Evolutionary conservation across 2,888 invertebrate genomes (phyloP).

Genomic region (Antheraea yamamai): DNA sequence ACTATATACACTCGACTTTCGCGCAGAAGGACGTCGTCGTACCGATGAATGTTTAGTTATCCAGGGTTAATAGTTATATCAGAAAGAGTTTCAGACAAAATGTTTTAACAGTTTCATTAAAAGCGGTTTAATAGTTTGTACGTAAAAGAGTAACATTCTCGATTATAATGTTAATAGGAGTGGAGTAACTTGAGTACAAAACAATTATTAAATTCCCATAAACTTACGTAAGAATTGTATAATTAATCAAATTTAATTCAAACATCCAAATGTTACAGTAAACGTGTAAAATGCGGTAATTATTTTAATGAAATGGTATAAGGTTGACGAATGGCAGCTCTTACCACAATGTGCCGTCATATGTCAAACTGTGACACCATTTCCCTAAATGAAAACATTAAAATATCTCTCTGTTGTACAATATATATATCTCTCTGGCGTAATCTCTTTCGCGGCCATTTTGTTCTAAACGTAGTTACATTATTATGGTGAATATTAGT

Average conservation of each 20-base stretch:
- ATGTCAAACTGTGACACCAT: neutral
- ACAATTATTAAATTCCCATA: neutral
- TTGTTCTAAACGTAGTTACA: neutral
- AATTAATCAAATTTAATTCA: neutral
- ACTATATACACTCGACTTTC: no score
- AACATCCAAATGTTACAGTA: slow-evolving; percentile 2
- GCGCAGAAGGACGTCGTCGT: no score
- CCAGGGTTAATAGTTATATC: no score
- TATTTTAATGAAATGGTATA: slow-evolving; percentile 2
- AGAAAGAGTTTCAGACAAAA: no score
- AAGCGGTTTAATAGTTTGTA: no score
- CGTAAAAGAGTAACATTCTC: no score
- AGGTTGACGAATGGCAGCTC: slow-evolving; percentile 6
- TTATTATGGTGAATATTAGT: neutral
- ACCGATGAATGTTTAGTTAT: no score
- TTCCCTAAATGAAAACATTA: slow-evolving; percentile 5
- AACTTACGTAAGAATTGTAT: neutral
- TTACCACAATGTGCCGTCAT: slow-evolving; percentile 2
- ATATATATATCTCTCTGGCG: neutral
- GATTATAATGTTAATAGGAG: no score
- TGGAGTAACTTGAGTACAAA: no score
- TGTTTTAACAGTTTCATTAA: no score
- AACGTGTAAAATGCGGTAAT: neutral
- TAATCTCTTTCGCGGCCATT: neutral
- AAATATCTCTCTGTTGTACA: neutral